These are phyloP conservation scores for Phataginus tricuspis DNA, from an alignment of 2,797 vertebrate species.

Conservation along the genomic window DNA sequence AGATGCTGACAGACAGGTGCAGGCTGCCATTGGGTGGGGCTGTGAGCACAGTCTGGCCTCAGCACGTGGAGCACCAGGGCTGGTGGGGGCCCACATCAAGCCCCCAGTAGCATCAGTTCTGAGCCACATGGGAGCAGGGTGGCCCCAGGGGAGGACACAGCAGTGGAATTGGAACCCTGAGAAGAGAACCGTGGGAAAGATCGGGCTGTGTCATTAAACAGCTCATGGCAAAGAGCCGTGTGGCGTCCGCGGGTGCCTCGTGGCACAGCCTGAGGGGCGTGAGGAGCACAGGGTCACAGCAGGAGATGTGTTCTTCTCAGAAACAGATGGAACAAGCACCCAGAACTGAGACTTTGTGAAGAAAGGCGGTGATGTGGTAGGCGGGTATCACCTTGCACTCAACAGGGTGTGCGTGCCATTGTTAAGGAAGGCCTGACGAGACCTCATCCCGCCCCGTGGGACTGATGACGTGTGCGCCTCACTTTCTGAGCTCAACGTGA, in stretches of 20 bases:
- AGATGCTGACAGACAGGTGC: accelerated
- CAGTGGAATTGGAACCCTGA: accelerated
- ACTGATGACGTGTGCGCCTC: accelerated
- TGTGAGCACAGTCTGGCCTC: accelerated
- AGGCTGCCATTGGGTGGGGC: accelerated
- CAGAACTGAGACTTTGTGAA: background rate
- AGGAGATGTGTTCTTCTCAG: background rate
- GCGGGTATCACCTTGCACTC: accelerated
- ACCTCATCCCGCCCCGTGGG: accelerated
- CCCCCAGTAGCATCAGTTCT: background rate
- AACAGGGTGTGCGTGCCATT: accelerated
- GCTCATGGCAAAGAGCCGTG: background rate
- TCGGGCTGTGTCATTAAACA: accelerated
- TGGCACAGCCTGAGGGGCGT: accelerated
- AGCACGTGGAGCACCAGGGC: accelerated
- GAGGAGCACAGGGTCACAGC: background rate
- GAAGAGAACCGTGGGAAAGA: accelerated
- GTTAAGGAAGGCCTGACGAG: accelerated
- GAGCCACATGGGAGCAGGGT: background rate
- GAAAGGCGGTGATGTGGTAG: background rate
- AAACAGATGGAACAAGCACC: background rate
- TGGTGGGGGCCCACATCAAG: accelerated
- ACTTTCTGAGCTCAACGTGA: accelerated
- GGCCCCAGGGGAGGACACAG: too few species aligned
- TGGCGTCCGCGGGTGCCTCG: accelerated